Evolutionary conservation across 1,140 invertebrate species (phyloP).

Genomic region (Hydropsyche tenuis): DNA sequence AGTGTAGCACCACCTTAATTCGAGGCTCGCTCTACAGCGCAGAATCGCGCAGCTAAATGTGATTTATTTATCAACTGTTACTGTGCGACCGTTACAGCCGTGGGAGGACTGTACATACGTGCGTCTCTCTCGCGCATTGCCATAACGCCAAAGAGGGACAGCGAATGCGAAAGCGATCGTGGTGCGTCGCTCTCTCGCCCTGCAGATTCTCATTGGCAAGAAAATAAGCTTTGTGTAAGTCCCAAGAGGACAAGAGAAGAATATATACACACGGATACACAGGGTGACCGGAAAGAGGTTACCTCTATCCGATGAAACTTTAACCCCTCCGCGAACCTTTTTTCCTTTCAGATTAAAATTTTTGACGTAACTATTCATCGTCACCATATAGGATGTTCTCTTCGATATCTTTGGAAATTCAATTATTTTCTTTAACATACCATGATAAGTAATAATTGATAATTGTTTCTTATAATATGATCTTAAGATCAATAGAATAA

Average conservation of each 20-base stretch:
- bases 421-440: too few relatives aligned
- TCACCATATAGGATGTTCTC: too few relatives aligned
- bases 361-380: too few relatives aligned
- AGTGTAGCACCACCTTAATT: background rate
- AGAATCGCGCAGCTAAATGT: slow-evolving; percentile 45
- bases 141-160: background rate
- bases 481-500: too few relatives aligned
- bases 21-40: slow-evolving; percentile 30
- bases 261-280: slow-evolving; percentile 31
- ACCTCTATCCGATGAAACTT: background rate
- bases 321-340: background rate
- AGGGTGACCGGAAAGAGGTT: slow-evolving; percentile 15
- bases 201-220: slow-evolving; percentile 49
- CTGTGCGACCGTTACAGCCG: slow-evolving; percentile 20
- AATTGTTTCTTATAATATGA: too few relatives aligned
- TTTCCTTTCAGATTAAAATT: background rate
- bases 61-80: slow-evolving; percentile 50
- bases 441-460: too few relatives aligned
- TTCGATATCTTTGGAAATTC: too few relatives aligned
- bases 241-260: slow-evolving; percentile 36
- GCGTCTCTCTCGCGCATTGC: slow-evolving; percentile 34
- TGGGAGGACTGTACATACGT: slow-evolving; percentile 1
- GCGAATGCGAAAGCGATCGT: slow-evolving; percentile 10
- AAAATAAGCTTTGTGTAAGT: slow-evolving; percentile 49
- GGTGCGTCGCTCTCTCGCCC: slow-evolving; percentile 19